Percentiles rank a stretch among this genome's conserved stretches.
Conservation (phyloP, 2,888 invertebrate species). For the Venusia cambrica region DNA sequence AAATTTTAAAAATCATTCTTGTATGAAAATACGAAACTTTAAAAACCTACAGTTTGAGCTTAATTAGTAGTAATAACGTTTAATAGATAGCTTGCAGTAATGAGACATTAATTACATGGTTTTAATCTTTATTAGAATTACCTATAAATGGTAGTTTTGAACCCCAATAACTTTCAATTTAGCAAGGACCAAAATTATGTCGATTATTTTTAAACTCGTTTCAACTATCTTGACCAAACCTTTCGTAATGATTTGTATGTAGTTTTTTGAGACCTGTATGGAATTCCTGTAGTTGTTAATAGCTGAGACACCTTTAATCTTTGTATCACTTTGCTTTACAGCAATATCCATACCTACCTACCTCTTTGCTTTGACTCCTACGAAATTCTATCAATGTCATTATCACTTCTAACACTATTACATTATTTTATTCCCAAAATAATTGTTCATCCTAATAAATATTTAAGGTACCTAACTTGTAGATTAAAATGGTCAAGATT, state of each 20-base stretch:
- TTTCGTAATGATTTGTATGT: slow-evolving; percentile 55
- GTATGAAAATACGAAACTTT: slow-evolving; percentile 26
- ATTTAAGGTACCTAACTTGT: too few relatives aligned
- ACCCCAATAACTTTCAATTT: slow-evolving; percentile 45
- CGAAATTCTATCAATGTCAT: slow-evolving; percentile 40
- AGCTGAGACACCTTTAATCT: slow-evolving; percentile 45
- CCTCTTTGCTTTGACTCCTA: slow-evolving; percentile 55
- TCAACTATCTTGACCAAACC: slow-evolving; percentile 56
- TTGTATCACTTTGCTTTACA: slow-evolving; percentile 59
- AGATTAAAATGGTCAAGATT: too few relatives aligned
- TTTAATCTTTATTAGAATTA: slow-evolving; percentile 40
- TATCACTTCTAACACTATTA: slow-evolving; percentile 39
- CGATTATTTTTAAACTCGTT: slow-evolving; percentile 44
- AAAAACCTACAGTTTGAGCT: slow-evolving; percentile 36
- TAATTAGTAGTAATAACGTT: slow-evolving; percentile 38
- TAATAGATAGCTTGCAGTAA: slow-evolving; percentile 43
- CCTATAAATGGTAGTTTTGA: slow-evolving; percentile 38
- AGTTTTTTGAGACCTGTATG: slow-evolving; percentile 60
- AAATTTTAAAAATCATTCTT: too few relatives aligned
- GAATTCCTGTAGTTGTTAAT: slow-evolving; percentile 54
- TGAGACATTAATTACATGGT: slow-evolving; percentile 37
- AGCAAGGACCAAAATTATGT: slow-evolving; percentile 62
- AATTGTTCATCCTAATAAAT: too few relatives aligned
- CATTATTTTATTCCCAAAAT: slow-evolving; percentile 43
- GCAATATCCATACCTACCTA: slow-evolving; percentile 50